phyloP scores from a whole-genome alignment of 2,888 invertebrate genomes.

The Tipula helvola region DNA sequence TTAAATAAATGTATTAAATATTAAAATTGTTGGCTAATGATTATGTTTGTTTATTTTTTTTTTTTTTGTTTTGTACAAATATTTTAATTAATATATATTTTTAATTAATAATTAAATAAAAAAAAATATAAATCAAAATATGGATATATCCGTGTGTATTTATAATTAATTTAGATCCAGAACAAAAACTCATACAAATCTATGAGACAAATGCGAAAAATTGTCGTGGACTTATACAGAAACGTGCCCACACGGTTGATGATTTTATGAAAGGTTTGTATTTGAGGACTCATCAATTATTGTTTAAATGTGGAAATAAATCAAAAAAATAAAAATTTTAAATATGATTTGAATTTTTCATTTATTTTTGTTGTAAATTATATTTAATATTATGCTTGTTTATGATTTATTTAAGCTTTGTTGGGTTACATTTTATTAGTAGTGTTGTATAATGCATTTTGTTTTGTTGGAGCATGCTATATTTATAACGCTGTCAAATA shows the following conservation, averaged over 20 bases:
- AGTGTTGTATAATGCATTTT: not conserved
- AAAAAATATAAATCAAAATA: not conserved
- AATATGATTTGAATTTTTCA: not conserved
- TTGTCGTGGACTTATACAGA: constrained; percentile 23
- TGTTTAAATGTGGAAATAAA: not conserved
- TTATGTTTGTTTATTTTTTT: not conserved
- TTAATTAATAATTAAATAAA: not conserved
- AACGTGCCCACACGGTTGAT: constrained; percentile 25
- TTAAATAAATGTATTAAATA: not conserved
- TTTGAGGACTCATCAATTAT: not conserved
- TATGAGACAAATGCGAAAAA: constrained; percentile 20
- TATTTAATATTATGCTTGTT: not conserved
- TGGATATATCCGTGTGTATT: not conserved
- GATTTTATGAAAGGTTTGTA: constrained; percentile 25
- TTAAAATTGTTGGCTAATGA: not conserved
- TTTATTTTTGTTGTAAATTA: not conserved
- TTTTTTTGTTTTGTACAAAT: not conserved
- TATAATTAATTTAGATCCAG: constrained; percentile 21
- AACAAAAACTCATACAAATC: constrained; percentile 23
- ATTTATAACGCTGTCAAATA: not conserved
- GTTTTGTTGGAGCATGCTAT: constrained; percentile 10
- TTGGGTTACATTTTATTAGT: not conserved
- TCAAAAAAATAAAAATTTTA: not conserved
- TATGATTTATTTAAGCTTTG: not conserved
- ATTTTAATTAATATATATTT: not conserved